Conservation (phyloP, 2,797 vertebrate species). For the Psittacula derbiana region DNA sequence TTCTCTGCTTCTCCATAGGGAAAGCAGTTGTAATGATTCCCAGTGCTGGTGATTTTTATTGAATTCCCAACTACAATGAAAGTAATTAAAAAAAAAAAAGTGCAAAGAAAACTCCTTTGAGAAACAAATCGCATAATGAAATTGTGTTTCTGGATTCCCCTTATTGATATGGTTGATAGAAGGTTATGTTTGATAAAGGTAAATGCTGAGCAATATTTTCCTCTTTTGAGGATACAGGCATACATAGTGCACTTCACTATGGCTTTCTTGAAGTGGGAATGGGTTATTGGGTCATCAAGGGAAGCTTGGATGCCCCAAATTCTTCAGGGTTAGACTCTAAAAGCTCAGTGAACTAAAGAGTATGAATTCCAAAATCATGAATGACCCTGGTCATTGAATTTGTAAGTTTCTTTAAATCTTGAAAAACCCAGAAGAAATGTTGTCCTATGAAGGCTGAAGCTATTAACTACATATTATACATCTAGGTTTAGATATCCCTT, state of each 20-base stretch:
- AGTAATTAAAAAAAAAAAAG: not conserved
- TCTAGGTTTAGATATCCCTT: not conserved
- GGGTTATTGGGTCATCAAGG: not conserved
- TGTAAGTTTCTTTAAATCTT: not conserved
- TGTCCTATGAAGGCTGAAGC: not conserved
- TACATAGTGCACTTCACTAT: not conserved
- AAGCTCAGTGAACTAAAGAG: not conserved
- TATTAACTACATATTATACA: not conserved
- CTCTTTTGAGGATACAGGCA: not conserved
- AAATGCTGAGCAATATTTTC: not conserved
- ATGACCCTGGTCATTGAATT: not conserved
- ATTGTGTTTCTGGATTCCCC: not conserved
- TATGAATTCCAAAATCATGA: not conserved
- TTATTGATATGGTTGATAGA: not conserved
- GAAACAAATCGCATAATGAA: not conserved
- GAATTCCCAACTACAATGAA: not conserved
- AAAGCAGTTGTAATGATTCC: not conserved
- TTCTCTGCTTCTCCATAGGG: not conserved
- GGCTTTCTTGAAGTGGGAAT: not conserved
- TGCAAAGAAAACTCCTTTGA: not conserved
- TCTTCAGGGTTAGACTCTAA: not conserved
- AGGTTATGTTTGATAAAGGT: not conserved
- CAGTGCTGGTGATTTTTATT: not conserved
- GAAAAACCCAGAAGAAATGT: not conserved
- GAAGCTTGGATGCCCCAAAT: not conserved